phyloP scores from a whole-genome alignment of 2,888 invertebrate genomes.

The Zhengitettix transpicula region DNA sequence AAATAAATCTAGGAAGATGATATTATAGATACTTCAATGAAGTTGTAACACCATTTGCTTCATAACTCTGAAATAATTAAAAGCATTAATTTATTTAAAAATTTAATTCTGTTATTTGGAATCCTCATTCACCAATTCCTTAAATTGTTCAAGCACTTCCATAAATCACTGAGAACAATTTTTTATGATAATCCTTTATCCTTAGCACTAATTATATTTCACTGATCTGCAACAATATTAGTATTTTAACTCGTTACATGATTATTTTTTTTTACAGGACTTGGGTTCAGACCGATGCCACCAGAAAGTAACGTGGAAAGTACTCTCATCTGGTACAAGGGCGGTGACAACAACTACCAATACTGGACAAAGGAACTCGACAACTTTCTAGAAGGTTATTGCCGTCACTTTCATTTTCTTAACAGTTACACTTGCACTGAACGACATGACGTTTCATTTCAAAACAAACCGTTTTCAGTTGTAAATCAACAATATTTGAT shows the following conservation, averaged over 20 bases:
- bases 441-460: background rate
- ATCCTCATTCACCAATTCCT: no score
- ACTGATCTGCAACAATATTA: background rate
- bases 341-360: conserved; percentile 56
- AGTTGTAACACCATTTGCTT: no score
- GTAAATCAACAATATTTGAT: no score
- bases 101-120: no score
- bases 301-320: conserved; percentile 84
- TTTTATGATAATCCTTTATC: no score
- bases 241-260: background rate
- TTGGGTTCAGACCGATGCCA: conserved; percentile 95
- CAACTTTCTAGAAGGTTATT: conserved; percentile 59
- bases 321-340: conserved; percentile 89
- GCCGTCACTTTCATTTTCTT: background rate
- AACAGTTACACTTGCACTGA: background rate
- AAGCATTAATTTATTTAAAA: no score
- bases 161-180: no score
- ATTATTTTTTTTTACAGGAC: conserved; percentile 37
- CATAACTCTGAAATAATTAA: no score
- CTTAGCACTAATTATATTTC: background rate
- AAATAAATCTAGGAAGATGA: no score
- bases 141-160: no score
- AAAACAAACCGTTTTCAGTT: no score
- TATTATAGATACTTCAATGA: no score
- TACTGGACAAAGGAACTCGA: conserved; percentile 67